Evolutionary conservation across 2,888 invertebrate genomes (phyloP), one percentile per base, ranked within the genome.

Genomic region (Limnephilus marmoratus): DNA sequence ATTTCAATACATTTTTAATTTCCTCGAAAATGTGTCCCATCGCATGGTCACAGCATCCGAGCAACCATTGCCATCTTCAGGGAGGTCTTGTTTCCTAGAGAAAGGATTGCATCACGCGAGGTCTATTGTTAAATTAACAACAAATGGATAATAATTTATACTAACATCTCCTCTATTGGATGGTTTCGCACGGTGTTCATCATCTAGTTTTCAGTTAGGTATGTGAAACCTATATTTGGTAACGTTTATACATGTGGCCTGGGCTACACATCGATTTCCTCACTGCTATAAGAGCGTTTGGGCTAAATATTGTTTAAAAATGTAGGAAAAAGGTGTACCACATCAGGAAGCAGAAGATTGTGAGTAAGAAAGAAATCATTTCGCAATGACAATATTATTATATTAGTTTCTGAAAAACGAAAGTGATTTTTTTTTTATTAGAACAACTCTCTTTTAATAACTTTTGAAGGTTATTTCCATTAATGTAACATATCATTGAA

Each of bases 141-240:
- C 91, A 91, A 91, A 87, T 91, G 87, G 37, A 89, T 80, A 49
- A 86, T 86, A 80, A 89, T 89, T 88, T 89, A 89, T 41, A 37
- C 80, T 81, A 89, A 89, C 81, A 80, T 89, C 53, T 88, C 80
- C 37, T 18, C 34, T 34, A 37, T 34, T 68, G 34, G 34, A 80
- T 37, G 9, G 80, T 49, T 91, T 91, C 91, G 91, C 91, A 87
- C 91, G 91, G n/a, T 87, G 87, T 91, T 91, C 87, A 49, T 87
- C 81, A 34, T 68, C 41, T 81, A 18, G 24, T 89, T 89, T 37
- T 24, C 9, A 68, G 53, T 68, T 68, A n/a, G 68, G 7, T 34
- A 81, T 81, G 81, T 90, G 82, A 82, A 90, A 82, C 12, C 53
- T 90, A 90, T 45, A 90, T 90, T 90, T 82, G 81, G 49, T 49